Percentiles rank a stretch among this genome's conserved stretches.
Conservation (phyloP, 2,113 vertebrate genomes). For the Etheostoma cragini region DNA sequence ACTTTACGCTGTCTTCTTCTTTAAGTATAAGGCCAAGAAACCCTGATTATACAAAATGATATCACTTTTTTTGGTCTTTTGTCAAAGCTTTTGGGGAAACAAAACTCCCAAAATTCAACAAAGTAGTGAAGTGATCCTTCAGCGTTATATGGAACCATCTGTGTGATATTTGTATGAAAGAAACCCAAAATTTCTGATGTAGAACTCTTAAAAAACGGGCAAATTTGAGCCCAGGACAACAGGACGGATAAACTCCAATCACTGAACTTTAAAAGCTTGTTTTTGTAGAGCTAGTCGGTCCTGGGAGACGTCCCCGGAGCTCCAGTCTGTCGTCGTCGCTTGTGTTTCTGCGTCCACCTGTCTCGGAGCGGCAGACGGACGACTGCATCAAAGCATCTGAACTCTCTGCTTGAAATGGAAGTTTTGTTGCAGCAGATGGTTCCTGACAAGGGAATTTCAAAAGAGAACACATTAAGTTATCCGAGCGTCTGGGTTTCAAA, state of each 20-base stretch:
- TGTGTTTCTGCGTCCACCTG: conserved; percentile 14
- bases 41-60: no score
- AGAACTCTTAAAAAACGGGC: no score
- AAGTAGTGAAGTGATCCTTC: no score
- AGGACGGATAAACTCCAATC: not conserved
- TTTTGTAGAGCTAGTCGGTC: not conserved
- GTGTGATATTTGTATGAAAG: no score
- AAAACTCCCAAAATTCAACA: no score
- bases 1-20: no score
- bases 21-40: no score
- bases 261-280: not conserved
- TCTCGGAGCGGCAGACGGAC: not conserved
- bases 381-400: not conserved
- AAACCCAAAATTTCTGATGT: no score
- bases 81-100: no score
- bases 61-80: no score
- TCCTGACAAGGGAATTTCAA: not conserved
- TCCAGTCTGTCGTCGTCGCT: not conserved
- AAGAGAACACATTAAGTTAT: not conserved
- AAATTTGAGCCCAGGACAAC: no score
- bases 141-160: no score
- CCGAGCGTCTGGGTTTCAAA: not conserved
- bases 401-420: not conserved
- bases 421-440: not conserved
- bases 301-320: not conserved